Evolutionary conservation across 2,888 invertebrate species (phyloP).

Genomic region (Leptinotarsa haldemani): DNA sequence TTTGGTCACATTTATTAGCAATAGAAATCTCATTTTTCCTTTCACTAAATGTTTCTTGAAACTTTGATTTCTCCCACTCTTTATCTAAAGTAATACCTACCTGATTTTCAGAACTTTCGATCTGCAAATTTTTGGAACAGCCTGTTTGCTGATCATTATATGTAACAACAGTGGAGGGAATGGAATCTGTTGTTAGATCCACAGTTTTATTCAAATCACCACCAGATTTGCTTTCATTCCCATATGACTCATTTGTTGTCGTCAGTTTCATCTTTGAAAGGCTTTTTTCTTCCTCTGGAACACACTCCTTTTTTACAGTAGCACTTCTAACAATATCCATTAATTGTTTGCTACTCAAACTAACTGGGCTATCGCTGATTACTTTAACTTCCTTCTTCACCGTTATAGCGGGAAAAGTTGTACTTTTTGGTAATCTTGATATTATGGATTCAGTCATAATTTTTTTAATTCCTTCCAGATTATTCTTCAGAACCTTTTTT

Average conservation of each 20-base stretch:
- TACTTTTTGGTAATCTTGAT: neutral
- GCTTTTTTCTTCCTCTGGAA: neutral
- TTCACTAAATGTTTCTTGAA: too few relatives aligned
- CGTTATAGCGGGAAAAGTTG: neutral
- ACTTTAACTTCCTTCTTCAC: neutral
- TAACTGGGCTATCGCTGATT: neutral
- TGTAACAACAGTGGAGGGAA: too few relatives aligned
- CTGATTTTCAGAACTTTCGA: too few relatives aligned
- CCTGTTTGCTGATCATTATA: too few relatives aligned
- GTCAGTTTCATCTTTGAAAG: neutral
- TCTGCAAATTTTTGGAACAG: too few relatives aligned
- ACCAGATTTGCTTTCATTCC: neutral
- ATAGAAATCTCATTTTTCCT: too few relatives aligned
- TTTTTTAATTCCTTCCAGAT: neutral
- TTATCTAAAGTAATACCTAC: too few relatives aligned
- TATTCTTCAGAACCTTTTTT: neutral
- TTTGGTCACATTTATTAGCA: too few relatives aligned
- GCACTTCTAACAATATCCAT: neutral
- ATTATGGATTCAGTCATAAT: slow-evolving; percentile 3
- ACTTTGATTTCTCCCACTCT: too few relatives aligned
- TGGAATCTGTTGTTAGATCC: too few relatives aligned
- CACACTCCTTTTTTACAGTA: neutral
- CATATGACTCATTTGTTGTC: neutral
- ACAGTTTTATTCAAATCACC: neutral
- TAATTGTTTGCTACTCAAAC: neutral